A percentile compares a stretch with the other conserved stretches of the same genome.
Conservation (phyloP, 2,797 vertebrate genomes). For the Hyperoplus lanceolatus region DNA sequence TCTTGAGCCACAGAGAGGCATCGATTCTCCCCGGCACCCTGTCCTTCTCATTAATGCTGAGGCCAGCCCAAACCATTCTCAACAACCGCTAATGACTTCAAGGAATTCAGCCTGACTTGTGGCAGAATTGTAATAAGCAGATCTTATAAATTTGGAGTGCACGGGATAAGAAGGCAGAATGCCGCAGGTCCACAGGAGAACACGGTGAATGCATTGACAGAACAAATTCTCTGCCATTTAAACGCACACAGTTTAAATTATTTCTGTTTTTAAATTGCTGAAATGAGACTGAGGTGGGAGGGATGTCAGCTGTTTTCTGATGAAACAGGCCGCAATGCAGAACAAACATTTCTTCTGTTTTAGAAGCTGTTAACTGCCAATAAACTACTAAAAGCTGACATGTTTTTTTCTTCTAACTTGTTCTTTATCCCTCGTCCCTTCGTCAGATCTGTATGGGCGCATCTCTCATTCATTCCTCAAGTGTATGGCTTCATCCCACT, state of each 20-base stretch:
- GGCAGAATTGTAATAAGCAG: constrained; percentile 78
- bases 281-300: constrained; percentile 60
- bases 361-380: constrained; percentile 33
- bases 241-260: constrained; percentile 62
- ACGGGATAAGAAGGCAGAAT: constrained; percentile 26
- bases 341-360: constrained; percentile 55
- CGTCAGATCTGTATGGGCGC: constrained; percentile 53
- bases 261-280: constrained; percentile 52
- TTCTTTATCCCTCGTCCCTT: constrained; percentile 33
- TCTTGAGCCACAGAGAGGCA: constrained; percentile 74
- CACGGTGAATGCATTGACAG: constrained; percentile 65
- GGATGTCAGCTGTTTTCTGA: constrained; percentile 64
- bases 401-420: constrained; percentile 11
- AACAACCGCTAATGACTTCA: constrained; percentile 79
- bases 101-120: constrained; percentile 75
- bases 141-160: constrained; percentile 72
- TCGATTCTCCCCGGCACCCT: constrained; percentile 78
- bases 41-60: constrained; percentile 78
- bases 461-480: constrained; percentile 50
- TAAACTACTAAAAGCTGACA: constrained; percentile 31
- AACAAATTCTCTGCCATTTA: constrained; percentile 66
- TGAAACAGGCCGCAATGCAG: constrained; percentile 63
- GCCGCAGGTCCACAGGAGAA: constrained; percentile 61
- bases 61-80: constrained; percentile 72
- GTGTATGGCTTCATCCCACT: constrained; percentile 53